Conservation (phyloP, 2,113 vertebrate species). For the Caranx ignobilis region DNA sequence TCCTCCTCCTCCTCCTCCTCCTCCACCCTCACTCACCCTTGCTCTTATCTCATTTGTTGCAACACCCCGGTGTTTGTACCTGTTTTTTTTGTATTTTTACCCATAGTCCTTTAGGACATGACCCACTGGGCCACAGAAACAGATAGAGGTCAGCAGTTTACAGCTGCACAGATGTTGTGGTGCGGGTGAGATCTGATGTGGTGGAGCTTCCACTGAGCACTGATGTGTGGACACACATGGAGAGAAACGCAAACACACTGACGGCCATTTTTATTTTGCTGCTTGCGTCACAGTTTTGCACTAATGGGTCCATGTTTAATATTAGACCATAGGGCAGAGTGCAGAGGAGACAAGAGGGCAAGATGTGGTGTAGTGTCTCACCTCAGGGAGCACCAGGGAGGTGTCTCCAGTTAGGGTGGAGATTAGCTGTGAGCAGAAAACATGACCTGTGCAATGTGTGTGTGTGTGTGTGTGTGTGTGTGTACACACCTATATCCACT, state of each 20-base stretch:
- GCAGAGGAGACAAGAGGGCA: neutral
- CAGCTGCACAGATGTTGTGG: constrained; percentile 38
- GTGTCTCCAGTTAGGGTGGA: neutral
- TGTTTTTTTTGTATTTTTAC: constrained; percentile 37
- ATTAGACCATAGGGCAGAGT: too few relatives aligned
- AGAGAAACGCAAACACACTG: neutral
- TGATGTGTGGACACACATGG: constrained; percentile 30
- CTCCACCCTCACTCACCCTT: constrained; percentile 28
- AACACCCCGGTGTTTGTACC: constrained; percentile 7
- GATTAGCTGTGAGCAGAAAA: neutral
- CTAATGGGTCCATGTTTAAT: neutral
- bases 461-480: neutral
- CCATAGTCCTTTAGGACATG: constrained; percentile 40
- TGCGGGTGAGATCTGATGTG: constrained; percentile 29
- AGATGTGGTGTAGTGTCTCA: too few relatives aligned
- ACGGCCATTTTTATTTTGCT: constrained; percentile 19
- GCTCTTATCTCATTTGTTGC: constrained; percentile 55
- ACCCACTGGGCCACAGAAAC: constrained; percentile 52
- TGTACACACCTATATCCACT: too few relatives aligned
- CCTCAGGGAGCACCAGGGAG: neutral
- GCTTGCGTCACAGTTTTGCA: constrained; percentile 23
- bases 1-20: neutral
- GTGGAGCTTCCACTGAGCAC: constrained; percentile 22
- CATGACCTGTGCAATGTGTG: neutral
- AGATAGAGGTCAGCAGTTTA: constrained; percentile 61